These are phyloP conservation scores for Idris sp. DNA, from an alignment of 1,140 invertebrate genomes.

Conservation along the genomic window DNA sequence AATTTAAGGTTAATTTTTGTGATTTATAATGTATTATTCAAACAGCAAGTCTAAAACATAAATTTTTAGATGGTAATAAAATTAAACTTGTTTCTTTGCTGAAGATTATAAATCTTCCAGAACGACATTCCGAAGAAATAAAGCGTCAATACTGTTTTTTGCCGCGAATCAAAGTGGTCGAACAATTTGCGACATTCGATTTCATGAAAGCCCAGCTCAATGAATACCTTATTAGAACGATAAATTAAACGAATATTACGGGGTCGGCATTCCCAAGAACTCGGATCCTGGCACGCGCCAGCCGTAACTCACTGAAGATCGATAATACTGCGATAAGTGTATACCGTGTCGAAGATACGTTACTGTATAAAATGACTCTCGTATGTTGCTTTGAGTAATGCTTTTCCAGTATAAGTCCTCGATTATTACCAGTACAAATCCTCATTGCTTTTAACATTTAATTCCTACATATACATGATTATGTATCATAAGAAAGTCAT, in stretches of 20 bases:
- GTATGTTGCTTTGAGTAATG: constrained; percentile 56
- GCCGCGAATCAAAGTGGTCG: constrained; percentile 35
- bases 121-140: constrained; percentile 13
- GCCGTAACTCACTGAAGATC: constrained; percentile 61
- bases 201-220: constrained; percentile 51
- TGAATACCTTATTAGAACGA: constrained; percentile 61
- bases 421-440: constrained; percentile 57
- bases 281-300: constrained; percentile 61
- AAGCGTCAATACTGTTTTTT: constrained; percentile 41
- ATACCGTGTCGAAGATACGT: constrained; percentile 54
- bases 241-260: constrained; percentile 63
- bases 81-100: constrained; percentile 15
- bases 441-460: constrained; percentile 46
- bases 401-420: constrained; percentile 59
- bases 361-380: constrained; percentile 56
- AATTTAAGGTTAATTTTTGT: too few species aligned
- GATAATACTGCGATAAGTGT: constrained; percentile 63
- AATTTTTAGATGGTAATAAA: too few species aligned
- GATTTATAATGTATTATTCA: too few species aligned
- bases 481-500: too few species aligned
- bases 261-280: constrained; percentile 52
- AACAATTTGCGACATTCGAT: constrained; percentile 51
- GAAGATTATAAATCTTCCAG: too few species aligned
- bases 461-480: constrained; percentile 36
- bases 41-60: too few species aligned